Conservation (phyloP, 2,113 vertebrate genomes). For the Percopsis transmontana region DNA sequence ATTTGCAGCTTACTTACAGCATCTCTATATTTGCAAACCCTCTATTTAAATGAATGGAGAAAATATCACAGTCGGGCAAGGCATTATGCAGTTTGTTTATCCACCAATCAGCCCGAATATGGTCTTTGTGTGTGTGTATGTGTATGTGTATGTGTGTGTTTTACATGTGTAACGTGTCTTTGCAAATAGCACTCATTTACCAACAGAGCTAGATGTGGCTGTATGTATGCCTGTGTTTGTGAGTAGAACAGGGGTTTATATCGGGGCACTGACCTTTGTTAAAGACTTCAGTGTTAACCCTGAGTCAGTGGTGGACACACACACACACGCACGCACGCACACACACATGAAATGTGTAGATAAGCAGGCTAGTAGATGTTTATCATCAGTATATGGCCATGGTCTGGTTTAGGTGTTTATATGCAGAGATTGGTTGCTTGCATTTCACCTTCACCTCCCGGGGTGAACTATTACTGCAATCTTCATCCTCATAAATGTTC, state of each 20-base stretch:
- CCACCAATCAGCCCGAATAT: conserved; percentile 26
- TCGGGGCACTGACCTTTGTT: not conserved
- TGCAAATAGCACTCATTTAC: too few species aligned
- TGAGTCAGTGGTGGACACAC: too few species aligned
- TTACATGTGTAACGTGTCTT: not conserved
- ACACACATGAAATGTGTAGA: too few species aligned
- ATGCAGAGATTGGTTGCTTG: conserved; percentile 19
- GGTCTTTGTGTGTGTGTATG: conserved; percentile 22
- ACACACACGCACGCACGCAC: too few species aligned
- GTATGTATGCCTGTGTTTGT: not conserved
- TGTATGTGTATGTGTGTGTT: conserved; percentile 8
- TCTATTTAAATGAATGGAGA: conserved; percentile 53
- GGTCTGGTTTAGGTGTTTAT: conserved; percentile 24
- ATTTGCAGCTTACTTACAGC: conserved; percentile 61
- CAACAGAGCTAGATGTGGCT: not conserved
- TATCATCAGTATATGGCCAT: not conserved
- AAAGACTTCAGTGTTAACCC: too few species aligned
- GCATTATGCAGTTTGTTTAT: conserved; percentile 55
- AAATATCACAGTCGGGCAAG: conserved; percentile 47
- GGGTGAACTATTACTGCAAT: conserved; percentile 25
- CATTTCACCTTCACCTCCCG: conserved; percentile 22
- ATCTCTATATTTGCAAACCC: conserved; percentile 36
- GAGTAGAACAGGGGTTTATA: too few species aligned
- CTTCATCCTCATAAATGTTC: conserved; percentile 34
- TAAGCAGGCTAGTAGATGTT: not conserved